These are phyloP conservation scores for Labia minor DNA, from an alignment of 2,888 invertebrate genomes.

Conservation along the genomic window DNA sequence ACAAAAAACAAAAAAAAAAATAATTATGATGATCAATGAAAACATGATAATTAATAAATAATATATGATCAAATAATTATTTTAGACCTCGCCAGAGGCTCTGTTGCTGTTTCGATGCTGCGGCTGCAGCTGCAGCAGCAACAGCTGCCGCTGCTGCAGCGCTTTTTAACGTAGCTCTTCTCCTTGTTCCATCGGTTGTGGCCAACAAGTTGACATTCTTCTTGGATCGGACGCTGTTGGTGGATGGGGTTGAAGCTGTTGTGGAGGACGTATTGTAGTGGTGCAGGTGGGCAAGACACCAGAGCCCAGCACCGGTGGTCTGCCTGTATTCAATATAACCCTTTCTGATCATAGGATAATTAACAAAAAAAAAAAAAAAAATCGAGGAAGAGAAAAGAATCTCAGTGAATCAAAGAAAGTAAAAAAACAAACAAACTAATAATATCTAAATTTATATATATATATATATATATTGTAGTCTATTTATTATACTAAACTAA, in stretches of 20 bases:
- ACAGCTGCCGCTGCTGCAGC: background rate
- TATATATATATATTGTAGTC: too few relatives aligned
- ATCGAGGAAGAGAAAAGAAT: background rate
- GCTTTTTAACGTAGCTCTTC: background rate
- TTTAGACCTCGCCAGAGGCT: constrained; percentile 6
- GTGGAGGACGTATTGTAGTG: background rate
- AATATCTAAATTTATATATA: too few relatives aligned
- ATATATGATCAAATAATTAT: background rate
- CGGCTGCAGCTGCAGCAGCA: constrained; percentile 1
- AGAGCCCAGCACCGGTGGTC: background rate
- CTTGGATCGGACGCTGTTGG: background rate
- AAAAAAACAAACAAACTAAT: too few relatives aligned
- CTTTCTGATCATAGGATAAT: background rate
- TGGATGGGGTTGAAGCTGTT: background rate
- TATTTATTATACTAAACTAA: too few relatives aligned
- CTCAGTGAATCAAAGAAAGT: too few relatives aligned
- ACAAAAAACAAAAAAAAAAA: too few relatives aligned
- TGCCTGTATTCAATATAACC: constrained; percentile 1
- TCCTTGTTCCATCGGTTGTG: constrained; percentile 7
- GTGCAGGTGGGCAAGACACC: constrained; percentile 5
- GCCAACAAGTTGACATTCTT: constrained; percentile 3
- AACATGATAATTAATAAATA: background rate
- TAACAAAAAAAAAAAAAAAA: background rate
- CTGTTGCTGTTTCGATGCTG: background rate
- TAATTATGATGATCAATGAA: background rate